These are phyloP conservation scores for Panthera leo DNA, from an alignment of 2,113 vertebrate genomes.

Conservation along the genomic window DNA sequence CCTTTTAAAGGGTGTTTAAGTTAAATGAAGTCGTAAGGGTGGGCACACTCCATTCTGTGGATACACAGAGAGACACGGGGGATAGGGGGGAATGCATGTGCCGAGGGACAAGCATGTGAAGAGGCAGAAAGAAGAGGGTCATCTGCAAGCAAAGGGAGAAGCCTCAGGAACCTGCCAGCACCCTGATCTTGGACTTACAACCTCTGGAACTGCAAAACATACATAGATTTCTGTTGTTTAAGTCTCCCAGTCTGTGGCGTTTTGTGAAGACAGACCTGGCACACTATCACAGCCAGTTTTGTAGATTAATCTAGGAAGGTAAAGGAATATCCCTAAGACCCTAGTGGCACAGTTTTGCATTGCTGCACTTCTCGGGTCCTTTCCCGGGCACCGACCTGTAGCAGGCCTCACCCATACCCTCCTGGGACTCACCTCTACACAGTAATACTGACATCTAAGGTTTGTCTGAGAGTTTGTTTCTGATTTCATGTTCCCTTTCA, in stretches of 20 bases:
- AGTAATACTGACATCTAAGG: neutral
- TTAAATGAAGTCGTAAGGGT: neutral
- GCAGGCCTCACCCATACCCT: neutral
- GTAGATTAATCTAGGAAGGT: neutral
- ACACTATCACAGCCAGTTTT: neutral
- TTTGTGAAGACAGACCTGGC: neutral
- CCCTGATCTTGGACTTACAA: neutral
- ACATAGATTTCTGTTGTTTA: neutral
- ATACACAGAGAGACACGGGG: neutral
- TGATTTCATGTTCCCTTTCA: neutral
- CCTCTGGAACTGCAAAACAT: neutral
- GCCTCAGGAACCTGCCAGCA: neutral
- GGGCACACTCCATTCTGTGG: neutral
- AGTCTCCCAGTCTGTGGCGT: neutral
- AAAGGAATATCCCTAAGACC: neutral
- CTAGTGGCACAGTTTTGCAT: neutral
- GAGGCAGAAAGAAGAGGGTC: neutral
- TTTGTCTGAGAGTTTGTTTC: neutral
- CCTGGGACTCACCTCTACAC: neutral
- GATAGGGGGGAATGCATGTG: fast-evolving
- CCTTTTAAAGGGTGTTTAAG: neutral
- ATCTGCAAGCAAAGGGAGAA: neutral
- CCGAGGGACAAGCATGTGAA: fast-evolving
- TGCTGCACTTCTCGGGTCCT: no score
- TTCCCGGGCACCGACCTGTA: neutral